Evolutionary conservation across 2,797 vertebrate genomes (phyloP).

Genomic region (Rhinella marina): DNA sequence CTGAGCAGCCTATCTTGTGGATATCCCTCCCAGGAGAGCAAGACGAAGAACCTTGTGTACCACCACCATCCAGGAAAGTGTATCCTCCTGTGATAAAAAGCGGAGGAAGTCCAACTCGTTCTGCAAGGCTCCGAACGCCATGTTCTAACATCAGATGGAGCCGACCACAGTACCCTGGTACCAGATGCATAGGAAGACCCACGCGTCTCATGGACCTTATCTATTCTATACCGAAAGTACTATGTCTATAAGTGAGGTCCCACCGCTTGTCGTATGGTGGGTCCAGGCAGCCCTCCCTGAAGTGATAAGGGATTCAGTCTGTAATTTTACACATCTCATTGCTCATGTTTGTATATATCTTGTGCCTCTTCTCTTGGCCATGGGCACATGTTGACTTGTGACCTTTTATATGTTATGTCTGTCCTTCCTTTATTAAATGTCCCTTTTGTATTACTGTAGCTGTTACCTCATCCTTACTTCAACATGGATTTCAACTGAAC

Average conservation of each 20-base stretch:
- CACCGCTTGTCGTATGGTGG: neutral
- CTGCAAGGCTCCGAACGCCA: constrained; percentile 4
- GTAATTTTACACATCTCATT: neutral
- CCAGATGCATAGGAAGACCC: neutral
- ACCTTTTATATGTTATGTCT: neutral
- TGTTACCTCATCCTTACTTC: neutral
- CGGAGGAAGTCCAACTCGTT: constrained; percentile 44
- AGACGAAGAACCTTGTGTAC: constrained; percentile 66
- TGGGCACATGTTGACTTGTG: neutral
- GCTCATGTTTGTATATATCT: neutral
- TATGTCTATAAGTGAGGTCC: neutral
- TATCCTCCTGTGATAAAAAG: neutral
- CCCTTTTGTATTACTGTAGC: neutral
- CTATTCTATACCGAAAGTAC: neutral
- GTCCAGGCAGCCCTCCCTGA: neutral
- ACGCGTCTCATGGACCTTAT: neutral
- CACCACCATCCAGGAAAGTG: neutral
- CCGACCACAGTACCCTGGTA: neutral
- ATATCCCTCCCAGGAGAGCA: neutral
- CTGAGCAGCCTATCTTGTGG: neutral
- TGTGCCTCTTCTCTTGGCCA: neutral
- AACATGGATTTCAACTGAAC: neutral
- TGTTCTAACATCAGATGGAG: neutral
- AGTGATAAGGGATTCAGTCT: neutral
- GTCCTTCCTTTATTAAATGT: constrained; percentile 2